Evolutionary conservation across 2,797 vertebrate genomes (phyloP).

Genomic region (Rhodeus uyekii): DNA sequence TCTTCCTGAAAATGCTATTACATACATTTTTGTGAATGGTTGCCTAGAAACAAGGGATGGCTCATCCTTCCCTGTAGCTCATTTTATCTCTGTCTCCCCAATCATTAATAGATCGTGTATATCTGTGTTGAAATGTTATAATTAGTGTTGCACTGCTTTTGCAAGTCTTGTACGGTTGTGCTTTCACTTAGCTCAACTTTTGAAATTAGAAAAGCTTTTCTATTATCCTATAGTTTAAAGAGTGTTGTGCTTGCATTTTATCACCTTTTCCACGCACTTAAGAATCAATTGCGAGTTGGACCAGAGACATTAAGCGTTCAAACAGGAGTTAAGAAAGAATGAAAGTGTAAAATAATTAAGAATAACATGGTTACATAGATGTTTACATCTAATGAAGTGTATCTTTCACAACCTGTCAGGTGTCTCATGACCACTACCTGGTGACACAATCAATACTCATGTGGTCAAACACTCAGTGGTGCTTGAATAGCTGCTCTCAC

Average conservation of each 20-base stretch:
- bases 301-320: background rate
- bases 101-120: slow-evolving; percentile 4
- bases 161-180: background rate
- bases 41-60: slow-evolving; percentile 26
- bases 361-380: slow-evolving; percentile 44
- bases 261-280: background rate
- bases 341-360: slow-evolving; percentile 64
- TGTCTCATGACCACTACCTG: slow-evolving; percentile 64
- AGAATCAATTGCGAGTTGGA: background rate
- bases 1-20: slow-evolving; percentile 5
- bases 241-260: background rate
- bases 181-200: background rate
- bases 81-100: background rate
- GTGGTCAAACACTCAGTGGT: slow-evolving; percentile 67
- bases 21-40: slow-evolving; percentile 13
- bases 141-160: slow-evolving; percentile 10
- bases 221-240: background rate
- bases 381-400: slow-evolving; percentile 72
- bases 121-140: background rate
- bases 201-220: background rate
- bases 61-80: background rate
- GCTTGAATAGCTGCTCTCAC: slow-evolving; percentile 63
- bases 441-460: slow-evolving; percentile 74
- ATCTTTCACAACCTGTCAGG: slow-evolving; percentile 72
- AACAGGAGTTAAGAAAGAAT: slow-evolving; percentile 63